Conservation (phyloP, 2,113 vertebrate species). For the Megaptera novaeangliae region DNA sequence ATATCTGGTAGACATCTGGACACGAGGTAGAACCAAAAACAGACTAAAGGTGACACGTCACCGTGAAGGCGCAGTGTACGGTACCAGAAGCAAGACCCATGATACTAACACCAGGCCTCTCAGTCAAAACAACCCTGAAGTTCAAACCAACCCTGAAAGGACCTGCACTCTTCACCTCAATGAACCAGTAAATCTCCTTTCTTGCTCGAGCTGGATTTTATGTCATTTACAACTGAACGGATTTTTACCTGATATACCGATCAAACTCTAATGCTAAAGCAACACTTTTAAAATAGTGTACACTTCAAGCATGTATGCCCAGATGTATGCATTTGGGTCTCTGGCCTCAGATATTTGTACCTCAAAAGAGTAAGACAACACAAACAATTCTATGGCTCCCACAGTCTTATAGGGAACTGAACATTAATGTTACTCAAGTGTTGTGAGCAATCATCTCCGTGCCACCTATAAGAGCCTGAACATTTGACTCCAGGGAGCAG, state of each 20-base stretch:
- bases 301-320: not conserved
- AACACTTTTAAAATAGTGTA: not conserved
- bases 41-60: not conserved
- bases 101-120: not conserved
- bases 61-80: not conserved
- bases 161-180: not conserved
- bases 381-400: not conserved
- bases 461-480: not conserved
- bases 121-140: not conserved
- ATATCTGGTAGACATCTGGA: not conserved
- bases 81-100: not conserved
- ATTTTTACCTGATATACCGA: not conserved
- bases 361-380: not conserved
- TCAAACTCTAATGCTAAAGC: not conserved
- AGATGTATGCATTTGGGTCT: not conserved
- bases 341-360: not conserved
- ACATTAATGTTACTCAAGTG: not conserved
- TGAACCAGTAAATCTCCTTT: not conserved
- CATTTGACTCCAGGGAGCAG: not conserved
- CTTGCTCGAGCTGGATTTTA: not conserved
- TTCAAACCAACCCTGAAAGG: constrained; percentile 8
- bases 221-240: not conserved
- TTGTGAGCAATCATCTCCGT: not conserved
- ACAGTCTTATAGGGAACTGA: not conserved
- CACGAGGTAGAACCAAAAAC: not conserved